phyloP scores from a whole-genome alignment of 1,140 invertebrate genomes.

The Drosophila auraria region DNA sequence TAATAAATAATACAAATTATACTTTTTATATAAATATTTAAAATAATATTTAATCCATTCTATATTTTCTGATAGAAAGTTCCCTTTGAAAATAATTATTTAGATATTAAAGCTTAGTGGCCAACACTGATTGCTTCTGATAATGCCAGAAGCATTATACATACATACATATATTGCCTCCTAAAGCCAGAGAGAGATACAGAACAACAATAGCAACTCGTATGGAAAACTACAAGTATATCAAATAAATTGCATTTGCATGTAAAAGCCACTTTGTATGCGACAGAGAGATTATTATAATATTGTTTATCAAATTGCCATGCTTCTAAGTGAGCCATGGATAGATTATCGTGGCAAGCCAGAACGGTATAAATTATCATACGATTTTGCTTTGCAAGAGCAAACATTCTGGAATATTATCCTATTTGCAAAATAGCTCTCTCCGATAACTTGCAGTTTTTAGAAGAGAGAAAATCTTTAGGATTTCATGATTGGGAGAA shows the following conservation, averaged over 20 bases:
- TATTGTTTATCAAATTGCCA: conserved; percentile 30
- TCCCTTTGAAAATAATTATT: not conserved
- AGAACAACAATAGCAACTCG: conserved; percentile 4
- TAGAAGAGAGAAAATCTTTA: not conserved
- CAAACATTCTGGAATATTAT: conserved; percentile 22
- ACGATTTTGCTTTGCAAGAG: conserved; percentile 4
- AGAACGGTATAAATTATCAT: conserved; percentile 29
- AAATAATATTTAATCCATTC: no score
- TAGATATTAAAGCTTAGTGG: not conserved
- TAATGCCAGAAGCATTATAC: not conserved
- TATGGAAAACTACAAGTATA: conserved; percentile 6
- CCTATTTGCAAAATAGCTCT: not conserved
- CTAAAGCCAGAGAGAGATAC: conserved; percentile 7
- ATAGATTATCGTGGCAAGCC: conserved; percentile 10
- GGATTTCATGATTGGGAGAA: conserved; percentile 33
- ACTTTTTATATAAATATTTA: no score
- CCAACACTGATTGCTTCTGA: conserved; percentile 9
- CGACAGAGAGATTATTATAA: conserved; percentile 18
- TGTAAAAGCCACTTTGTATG: conserved; percentile 7
- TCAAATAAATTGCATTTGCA: conserved; percentile 36
- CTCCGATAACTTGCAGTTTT: not conserved
- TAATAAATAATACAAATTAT: no score
- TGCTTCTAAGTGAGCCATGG: not conserved
- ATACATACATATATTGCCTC: not conserved
- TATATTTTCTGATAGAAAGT: not conserved